Conservation (phyloP, 1,140 invertebrate genomes). For the Calliopsis andreniformis region DNA sequence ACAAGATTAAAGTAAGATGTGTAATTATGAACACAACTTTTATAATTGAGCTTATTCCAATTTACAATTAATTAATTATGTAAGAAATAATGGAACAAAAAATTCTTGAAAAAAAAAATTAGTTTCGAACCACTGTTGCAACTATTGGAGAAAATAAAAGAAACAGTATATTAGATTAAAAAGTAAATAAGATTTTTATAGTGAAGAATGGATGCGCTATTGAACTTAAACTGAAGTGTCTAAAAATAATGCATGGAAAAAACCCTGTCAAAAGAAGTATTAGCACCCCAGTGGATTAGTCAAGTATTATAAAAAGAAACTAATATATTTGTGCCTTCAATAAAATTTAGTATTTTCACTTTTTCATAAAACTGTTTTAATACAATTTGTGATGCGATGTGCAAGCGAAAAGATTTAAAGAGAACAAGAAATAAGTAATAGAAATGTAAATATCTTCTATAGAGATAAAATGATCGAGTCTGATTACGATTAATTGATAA, state of each 20-base stretch:
- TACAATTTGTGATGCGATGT: slow-evolving; percentile 29
- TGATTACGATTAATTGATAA: slow-evolving; percentile 25
- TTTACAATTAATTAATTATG: neutral
- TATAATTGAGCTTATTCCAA: neutral
- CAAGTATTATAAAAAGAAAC: slow-evolving; percentile 12
- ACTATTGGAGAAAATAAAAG: neutral
- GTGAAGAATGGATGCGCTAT: neutral
- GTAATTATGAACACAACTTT: neutral
- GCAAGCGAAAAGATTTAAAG: slow-evolving; percentile 28
- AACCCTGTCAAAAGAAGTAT: slow-evolving; percentile 19
- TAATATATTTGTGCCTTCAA: slow-evolving; percentile 42
- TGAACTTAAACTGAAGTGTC: neutral
- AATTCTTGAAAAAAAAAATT: neutral
- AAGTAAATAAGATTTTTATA: neutral
- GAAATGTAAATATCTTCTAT: slow-evolving; percentile 34
- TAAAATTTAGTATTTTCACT: slow-evolving; percentile 31
- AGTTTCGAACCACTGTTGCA: slow-evolving; percentile 4
- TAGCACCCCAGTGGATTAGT: slow-evolving; percentile 17
- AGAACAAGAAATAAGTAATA: neutral
- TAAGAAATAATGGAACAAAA: neutral
- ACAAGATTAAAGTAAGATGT: neutral
- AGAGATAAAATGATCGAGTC: slow-evolving; percentile 23
- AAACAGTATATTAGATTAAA: neutral
- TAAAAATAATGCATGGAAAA: neutral
- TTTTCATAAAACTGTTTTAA: neutral